Evolutionary conservation across 2,888 invertebrate species (phyloP).

Genomic region (Catocala nupta): DNA sequence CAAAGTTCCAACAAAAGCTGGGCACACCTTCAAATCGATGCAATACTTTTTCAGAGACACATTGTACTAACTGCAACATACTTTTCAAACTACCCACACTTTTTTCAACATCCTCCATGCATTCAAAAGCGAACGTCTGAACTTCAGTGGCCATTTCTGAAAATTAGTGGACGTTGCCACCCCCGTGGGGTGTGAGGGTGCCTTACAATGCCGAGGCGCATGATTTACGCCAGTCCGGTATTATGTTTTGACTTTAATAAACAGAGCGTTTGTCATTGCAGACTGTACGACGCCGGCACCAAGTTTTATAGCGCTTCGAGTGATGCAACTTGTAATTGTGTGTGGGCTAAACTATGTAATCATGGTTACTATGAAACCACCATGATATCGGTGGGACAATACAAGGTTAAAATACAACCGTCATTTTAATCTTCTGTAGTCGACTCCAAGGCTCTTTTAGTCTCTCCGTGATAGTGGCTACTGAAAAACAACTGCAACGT

Average conservation of each 20-base stretch:
- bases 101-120: conserved; percentile 57
- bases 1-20: no score
- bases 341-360: not conserved
- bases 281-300: conserved; percentile 70
- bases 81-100: conserved; percentile 34
- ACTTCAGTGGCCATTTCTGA: conserved; percentile 82
- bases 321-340: conserved; percentile 18
- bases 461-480: no score
- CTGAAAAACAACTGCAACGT: no score
- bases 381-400: no score
- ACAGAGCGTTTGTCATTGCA: conserved; percentile 84
- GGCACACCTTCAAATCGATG: not conserved
- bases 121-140: conserved; percentile 67
- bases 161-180: conserved; percentile 81
- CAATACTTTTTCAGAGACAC: not conserved
- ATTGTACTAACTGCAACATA: conserved; percentile 19
- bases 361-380: no score
- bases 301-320: conserved; percentile 43
- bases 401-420: no score
- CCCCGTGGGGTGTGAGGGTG: conserved; percentile 52
- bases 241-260: conserved; percentile 90
- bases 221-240: conserved; percentile 89
- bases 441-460: no score
- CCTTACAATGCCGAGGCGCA: conserved; percentile 72
- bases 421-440: no score